These are phyloP conservation scores for Brachionus asplanchnoidis DNA, from an alignment of 1,140 invertebrate species.

Conservation along the genomic window DNA sequence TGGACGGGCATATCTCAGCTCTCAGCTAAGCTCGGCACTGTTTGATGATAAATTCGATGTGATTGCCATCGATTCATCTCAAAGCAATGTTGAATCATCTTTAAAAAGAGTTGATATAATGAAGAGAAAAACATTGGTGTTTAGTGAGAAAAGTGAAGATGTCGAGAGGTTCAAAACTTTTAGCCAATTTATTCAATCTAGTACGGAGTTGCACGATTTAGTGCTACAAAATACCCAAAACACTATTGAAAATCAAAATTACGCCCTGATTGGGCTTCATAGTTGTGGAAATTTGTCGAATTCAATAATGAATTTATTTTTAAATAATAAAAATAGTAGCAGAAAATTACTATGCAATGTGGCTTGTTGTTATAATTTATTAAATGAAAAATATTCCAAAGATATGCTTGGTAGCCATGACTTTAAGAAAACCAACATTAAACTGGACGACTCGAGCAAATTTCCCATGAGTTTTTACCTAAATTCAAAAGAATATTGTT, in stretches of 20 bases:
- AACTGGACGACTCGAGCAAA: slow-evolving; percentile 43
- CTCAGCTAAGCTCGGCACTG: slow-evolving; percentile 63
- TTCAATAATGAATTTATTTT: slow-evolving; percentile 48
- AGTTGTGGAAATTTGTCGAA: slow-evolving; percentile 51
- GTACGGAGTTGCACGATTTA: slow-evolving; percentile 16
- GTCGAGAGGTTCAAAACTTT: slow-evolving; percentile 3
- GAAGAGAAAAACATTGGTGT: slow-evolving; percentile 56
- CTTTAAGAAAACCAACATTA: slow-evolving; percentile 36
- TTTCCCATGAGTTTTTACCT: slow-evolving; percentile 69
- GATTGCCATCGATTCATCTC: slow-evolving; percentile 71
- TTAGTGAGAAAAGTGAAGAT: slow-evolving; percentile 44
- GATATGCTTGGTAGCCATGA: slow-evolving; percentile 49
- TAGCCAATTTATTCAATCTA: slow-evolving; percentile 37
- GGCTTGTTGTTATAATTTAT: slow-evolving; percentile 52
- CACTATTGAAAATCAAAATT: slow-evolving; percentile 10
- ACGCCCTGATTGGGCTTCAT: slow-evolving; percentile 49
- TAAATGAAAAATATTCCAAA: slow-evolving; percentile 48
- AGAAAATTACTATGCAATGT: slow-evolving; percentile 47
- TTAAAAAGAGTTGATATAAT: slow-evolving; percentile 58
- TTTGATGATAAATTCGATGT: slow-evolving; percentile 66
- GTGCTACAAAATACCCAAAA: not conserved
- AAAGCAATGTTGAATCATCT: slow-evolving; percentile 64
- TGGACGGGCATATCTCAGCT: slow-evolving; percentile 76
- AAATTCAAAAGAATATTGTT: slow-evolving; percentile 57
- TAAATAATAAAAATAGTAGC: slow-evolving; percentile 43